Conservation (phyloP, 1,140 invertebrate species). For the Brachionus manjavacas region DNA sequence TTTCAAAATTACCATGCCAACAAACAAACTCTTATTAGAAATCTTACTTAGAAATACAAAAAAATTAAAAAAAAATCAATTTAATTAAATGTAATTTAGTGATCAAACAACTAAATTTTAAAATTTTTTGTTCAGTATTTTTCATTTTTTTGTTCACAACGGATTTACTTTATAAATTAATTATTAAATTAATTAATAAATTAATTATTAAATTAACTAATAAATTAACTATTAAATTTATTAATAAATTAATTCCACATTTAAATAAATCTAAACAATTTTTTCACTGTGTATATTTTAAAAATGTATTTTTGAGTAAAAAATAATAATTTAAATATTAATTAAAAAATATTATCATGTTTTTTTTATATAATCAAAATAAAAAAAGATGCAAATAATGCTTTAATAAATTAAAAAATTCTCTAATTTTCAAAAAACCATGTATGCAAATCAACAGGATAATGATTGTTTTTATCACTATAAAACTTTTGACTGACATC, state of each 20-base stretch:
- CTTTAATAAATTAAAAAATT: neutral
- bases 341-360: no score
- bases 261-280: no score
- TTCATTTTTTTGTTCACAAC: no score
- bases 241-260: no score
- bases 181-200: no score
- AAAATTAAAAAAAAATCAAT: neutral
- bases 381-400: neutral
- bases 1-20: conserved; percentile 6
- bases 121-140: neutral
- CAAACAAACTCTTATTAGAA: conserved; percentile 30
- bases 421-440: conserved; percentile 21
- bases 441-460: neutral
- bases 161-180: no score
- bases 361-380: no score
- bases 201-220: no score
- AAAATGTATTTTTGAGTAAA: no score
- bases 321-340: no score
- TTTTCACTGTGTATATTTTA: no score
- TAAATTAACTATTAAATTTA: no score
- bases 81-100: conserved; percentile 21
- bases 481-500: conserved; percentile 20
- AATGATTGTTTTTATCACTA: neutral
- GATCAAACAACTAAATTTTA: neutral
- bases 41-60: conserved; percentile 20